phyloP scores from a whole-genome alignment of 2,797 vertebrate genomes.

The Parauchenoglanis punctatus region DNA sequence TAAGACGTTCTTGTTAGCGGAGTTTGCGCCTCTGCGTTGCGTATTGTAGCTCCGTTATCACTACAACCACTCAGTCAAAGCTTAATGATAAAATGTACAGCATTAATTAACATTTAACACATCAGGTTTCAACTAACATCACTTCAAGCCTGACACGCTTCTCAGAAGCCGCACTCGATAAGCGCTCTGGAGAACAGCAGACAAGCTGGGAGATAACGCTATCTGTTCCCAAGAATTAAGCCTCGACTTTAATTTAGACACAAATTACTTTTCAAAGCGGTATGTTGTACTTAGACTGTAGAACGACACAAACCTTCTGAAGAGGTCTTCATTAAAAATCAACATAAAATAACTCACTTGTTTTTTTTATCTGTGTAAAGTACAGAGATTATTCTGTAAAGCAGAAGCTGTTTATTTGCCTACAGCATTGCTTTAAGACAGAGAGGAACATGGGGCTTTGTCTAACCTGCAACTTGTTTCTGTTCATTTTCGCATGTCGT shows the following conservation, averaged over 20 bases:
- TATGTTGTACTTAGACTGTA: background rate
- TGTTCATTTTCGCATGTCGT: constrained; percentile 9
- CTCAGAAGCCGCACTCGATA: background rate
- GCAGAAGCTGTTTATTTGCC: background rate
- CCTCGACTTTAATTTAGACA: constrained; percentile 3
- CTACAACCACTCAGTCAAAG: background rate
- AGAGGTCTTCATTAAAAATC: background rate
- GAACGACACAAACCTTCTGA: background rate
- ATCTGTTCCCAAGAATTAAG: background rate
- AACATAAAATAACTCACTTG: background rate
- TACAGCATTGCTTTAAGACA: no score
- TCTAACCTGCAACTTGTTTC: background rate
- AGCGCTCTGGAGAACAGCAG: background rate
- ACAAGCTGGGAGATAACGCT: background rate
- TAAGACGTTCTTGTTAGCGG: background rate
- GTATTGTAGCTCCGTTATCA: background rate
- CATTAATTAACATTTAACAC: background rate
- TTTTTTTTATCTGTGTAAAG: background rate
- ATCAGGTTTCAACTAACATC: background rate
- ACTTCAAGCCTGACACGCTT: background rate
- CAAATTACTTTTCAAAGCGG: background rate
- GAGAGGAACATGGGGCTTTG: background rate
- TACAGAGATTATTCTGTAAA: background rate
- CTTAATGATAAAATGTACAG: background rate
- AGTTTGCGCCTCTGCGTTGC: background rate